Base-by-base conservation (phyloP, 2,113 vertebrate genomes). In the Nesospiza acunhae region DNA sequence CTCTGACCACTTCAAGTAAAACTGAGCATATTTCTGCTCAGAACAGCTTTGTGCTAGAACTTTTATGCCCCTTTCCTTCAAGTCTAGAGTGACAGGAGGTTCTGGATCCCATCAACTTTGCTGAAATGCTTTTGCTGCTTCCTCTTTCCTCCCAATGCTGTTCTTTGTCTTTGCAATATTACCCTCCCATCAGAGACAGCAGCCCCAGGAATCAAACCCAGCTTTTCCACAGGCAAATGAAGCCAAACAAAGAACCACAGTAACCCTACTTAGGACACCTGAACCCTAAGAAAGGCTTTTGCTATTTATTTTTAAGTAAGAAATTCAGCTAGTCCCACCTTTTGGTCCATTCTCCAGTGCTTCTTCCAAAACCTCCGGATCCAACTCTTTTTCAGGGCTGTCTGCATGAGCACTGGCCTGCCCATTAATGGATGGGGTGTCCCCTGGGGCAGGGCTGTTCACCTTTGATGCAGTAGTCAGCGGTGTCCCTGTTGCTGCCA, bases 271-370 rank as follows among this genome's bases (percentile, higher is more conserved):
- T 67, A 39, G 68, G 33, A 70, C 15, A 73, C 4, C 15, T 35
- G 30, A 63, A 44, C 6, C 53, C 31, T 78, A 67, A 81, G 42
- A 49, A 91, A 75, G 12, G 10, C 13, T 49, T 80, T 31, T 2
- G 2, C 7, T 30, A 13, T 23, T 74, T 69, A 55, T 46, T 52
- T 84, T 82, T 52, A 33, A 75, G 19, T 35, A 62, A 81, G 50
- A 28, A 55, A 72, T n/a, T 37, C 42, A 67, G 16, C 60, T 23
- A 58, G 15, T 44, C 84, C 13, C 97, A 98, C 97, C 97, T 98
- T 99, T 99, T 84, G 99, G 99, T 96, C 99, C 99, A 82, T 99
- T 99, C 94, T 99, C 99, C 20, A 99, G 96, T 20, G 98, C 98
- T 96, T 99, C 99, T 94, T 99, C 99, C 44, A 98, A 97, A 18